Evolutionary conservation across 2,888 invertebrate species (phyloP).

Genomic region (Dasysyrphus tricinctus): DNA sequence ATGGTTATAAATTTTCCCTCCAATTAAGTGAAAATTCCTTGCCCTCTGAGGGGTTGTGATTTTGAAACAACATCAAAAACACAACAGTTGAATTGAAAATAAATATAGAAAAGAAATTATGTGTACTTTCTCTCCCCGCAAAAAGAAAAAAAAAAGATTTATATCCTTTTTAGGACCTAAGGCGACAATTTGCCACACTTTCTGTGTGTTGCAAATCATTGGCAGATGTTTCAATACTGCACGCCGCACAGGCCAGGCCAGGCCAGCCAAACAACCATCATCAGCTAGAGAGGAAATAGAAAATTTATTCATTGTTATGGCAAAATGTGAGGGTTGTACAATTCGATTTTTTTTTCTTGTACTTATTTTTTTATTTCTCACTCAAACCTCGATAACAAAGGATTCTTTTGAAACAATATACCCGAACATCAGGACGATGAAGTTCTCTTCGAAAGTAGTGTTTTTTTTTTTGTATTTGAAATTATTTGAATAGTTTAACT

Average conservation of each 20-base stretch:
- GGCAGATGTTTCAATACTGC: constrained; percentile 66
- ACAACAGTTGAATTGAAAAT: constrained; percentile 51
- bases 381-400: constrained; percentile 46
- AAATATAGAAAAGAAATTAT: constrained; percentile 37
- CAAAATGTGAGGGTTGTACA: constrained; percentile 60
- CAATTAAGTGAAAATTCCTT: constrained; percentile 61
- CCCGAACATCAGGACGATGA: not conserved
- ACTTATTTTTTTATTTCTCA: constrained; percentile 36
- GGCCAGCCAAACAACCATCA: too few species aligned
- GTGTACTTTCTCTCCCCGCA: constrained; percentile 35
- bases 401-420: constrained; percentile 34
- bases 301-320: constrained; percentile 55
- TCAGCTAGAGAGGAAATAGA: constrained; percentile 20
- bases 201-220: constrained; percentile 61
- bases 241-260: not conserved
- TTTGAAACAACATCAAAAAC: constrained; percentile 27
- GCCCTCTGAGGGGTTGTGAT: constrained; percentile 38
- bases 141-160: constrained; percentile 36
- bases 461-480: not conserved
- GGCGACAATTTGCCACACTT: constrained; percentile 73
- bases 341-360: constrained; percentile 39
- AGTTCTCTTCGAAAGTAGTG: not conserved
- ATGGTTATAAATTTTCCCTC: constrained; percentile 47
- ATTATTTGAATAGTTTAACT: constrained; percentile 42
- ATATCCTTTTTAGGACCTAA: constrained; percentile 40